Conservation (phyloP, 2,888 invertebrate genomes). For the Eristalis pertinax region DNA sequence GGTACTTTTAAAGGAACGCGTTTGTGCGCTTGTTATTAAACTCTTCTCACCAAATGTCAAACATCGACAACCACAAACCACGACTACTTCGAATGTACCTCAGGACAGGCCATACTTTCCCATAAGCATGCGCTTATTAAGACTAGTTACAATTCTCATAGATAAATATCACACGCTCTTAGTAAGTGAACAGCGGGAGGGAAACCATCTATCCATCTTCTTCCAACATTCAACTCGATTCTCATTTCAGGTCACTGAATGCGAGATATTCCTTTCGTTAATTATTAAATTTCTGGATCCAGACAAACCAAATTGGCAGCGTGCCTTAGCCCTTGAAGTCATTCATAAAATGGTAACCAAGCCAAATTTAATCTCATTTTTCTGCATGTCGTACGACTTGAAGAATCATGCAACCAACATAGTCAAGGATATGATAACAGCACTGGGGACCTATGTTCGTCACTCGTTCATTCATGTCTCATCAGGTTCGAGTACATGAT, state of each 20-base stretch:
- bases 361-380: conserved; percentile 91
- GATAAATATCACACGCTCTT: conserved; percentile 95
- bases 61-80: conserved; percentile 85
- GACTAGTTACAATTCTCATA: conserved; percentile 95
- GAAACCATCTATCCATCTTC: no score
- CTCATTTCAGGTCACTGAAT: conserved; percentile 91
- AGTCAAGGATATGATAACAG: conserved; percentile 96
- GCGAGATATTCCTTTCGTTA: conserved; percentile 98
- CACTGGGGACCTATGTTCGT: conserved; percentile 96
- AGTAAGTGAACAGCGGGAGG: conserved; percentile 82
- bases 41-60: conserved; percentile 99
- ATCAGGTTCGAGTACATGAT: conserved; percentile 71
- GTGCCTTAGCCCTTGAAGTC: conserved; percentile 96
- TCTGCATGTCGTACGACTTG: conserved; percentile 97
- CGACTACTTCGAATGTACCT: conserved; percentile 85
- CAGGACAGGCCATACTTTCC: conserved; percentile 97
- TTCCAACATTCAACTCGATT: background rate
- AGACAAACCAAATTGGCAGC: conserved; percentile 98
- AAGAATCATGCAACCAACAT: conserved; percentile 96
- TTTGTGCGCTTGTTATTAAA: conserved; percentile 98
- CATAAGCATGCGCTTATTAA: conserved; percentile 95
- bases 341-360: conserved; percentile 96
- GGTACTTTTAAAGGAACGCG: conserved; percentile 96
- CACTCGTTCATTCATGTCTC: conserved; percentile 88
- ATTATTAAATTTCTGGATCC: conserved; percentile 98